These are phyloP conservation scores for Hippocampus zosterae DNA, from an alignment of 2,113 vertebrate genomes.

Conservation along the genomic window DNA sequence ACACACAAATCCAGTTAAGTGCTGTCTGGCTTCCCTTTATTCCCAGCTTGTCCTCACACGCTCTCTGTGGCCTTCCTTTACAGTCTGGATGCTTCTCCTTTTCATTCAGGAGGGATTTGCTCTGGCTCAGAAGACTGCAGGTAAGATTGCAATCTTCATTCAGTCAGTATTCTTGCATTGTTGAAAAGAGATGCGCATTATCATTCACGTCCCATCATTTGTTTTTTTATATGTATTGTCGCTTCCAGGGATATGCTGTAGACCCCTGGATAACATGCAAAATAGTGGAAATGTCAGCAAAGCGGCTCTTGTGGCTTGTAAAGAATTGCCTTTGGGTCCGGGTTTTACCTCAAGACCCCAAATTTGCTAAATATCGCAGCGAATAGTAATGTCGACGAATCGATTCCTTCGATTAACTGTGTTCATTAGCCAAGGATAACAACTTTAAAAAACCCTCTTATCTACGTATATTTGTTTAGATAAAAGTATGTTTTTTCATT, in stretches of 20 bases:
- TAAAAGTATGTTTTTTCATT: no score
- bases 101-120: constrained; percentile 87
- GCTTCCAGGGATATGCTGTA: not conserved
- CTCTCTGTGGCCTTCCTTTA: constrained; percentile 21
- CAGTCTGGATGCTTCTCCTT: constrained; percentile 85
- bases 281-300: not conserved
- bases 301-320: not conserved
- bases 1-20: constrained; percentile 42
- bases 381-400: no score
- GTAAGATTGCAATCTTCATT: constrained; percentile 65
- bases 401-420: no score
- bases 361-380: not conserved
- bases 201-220: no score
- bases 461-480: no score
- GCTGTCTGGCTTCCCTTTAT: constrained; percentile 6
- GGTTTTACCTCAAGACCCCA: not conserved
- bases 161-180: not conserved
- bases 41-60: constrained; percentile 11
- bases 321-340: not conserved
- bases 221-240: not conserved
- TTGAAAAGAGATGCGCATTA: not conserved
- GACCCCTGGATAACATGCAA: not conserved
- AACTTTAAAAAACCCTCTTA: no score
- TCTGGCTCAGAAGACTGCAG: constrained; percentile 85
- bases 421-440: no score